phyloP scores from a whole-genome alignment of 2,888 invertebrate genomes.

The Mythimna loreyi region DNA sequence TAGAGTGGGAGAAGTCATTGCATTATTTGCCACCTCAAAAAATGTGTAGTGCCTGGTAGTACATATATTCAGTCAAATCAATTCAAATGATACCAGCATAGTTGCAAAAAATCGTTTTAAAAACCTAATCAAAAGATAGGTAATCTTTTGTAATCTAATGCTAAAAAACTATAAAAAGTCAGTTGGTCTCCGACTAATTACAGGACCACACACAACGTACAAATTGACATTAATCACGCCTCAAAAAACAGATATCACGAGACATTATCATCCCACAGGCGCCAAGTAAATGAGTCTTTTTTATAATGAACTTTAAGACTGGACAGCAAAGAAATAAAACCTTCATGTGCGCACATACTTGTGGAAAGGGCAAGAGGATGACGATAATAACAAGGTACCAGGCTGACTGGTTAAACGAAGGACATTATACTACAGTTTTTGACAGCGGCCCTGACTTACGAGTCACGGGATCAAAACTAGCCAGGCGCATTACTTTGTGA shows the following conservation, averaged over 20 bases:
- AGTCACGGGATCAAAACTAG: no score
- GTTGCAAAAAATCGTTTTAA: no score
- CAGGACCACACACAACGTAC: slow-evolving; percentile 43
- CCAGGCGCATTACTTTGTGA: no score
- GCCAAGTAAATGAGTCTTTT: slow-evolving; percentile 49
- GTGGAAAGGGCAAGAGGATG: neutral
- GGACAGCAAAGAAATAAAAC: slow-evolving; percentile 17
- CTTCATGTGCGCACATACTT: slow-evolving; percentile 3
- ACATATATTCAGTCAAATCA: no score
- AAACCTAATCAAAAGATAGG: neutral
- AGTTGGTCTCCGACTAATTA: slow-evolving; percentile 8
- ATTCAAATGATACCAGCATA: rapidly evolving
- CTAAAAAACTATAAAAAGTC: neutral
- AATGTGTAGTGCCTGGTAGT: no score
- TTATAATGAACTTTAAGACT: slow-evolving; percentile 45
- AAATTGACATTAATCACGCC: slow-evolving; percentile 22
- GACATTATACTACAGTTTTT: neutral
- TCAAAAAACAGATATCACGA: slow-evolving; percentile 11
- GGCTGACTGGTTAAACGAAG: neutral
- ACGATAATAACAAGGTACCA: neutral
- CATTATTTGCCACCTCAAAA: no score
- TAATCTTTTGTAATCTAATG: neutral
- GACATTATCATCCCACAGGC: slow-evolving; percentile 30
- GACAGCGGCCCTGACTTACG: no score
- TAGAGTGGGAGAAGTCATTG: no score